Percentiles rank a stretch among this genome's conserved stretches.
Conservation (phyloP, 2,888 invertebrate species). For the Camptogramma bilineatum region DNA sequence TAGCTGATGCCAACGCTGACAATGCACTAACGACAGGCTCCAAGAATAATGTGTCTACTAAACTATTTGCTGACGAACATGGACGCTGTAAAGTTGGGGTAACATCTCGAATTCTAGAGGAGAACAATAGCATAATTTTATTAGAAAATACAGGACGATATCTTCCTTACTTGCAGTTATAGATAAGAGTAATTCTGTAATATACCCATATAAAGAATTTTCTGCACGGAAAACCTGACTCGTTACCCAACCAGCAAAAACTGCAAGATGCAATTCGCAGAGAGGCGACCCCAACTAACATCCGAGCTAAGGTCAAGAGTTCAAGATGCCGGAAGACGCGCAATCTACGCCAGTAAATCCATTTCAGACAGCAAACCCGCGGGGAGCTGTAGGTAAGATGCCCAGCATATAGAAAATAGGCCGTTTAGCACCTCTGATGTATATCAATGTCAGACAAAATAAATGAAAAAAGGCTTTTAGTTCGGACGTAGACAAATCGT, state of each 20-base stretch:
- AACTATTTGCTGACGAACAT: no score
- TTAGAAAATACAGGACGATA: no score
- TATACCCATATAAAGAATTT: no score
- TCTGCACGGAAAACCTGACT: not conserved
- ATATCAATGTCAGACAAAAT: constrained; percentile 17
- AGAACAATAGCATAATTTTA: no score
- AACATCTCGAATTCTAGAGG: no score
- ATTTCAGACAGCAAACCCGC: constrained; percentile 4
- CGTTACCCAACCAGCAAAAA: not conserved
- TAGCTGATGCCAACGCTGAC: no score
- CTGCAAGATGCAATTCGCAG: not conserved
- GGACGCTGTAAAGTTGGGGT: no score
- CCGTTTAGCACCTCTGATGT: constrained; percentile 9
- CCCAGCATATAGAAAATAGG: constrained; percentile 2
- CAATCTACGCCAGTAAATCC: constrained; percentile 11
- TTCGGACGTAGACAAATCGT: constrained; percentile 29
- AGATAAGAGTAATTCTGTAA: no score
- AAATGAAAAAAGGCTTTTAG: constrained; percentile 32
- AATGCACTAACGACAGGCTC: no score
- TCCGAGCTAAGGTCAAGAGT: constrained; percentile 7
- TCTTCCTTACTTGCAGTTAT: no score
- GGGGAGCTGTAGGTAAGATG: constrained; percentile 7
- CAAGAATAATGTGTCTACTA: no score
- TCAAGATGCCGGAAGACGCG: constrained; percentile 18
- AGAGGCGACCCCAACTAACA: constrained; percentile 1